phyloP scores from a whole-genome alignment of 1,140 invertebrate species.

The Sipha flava region DNA sequence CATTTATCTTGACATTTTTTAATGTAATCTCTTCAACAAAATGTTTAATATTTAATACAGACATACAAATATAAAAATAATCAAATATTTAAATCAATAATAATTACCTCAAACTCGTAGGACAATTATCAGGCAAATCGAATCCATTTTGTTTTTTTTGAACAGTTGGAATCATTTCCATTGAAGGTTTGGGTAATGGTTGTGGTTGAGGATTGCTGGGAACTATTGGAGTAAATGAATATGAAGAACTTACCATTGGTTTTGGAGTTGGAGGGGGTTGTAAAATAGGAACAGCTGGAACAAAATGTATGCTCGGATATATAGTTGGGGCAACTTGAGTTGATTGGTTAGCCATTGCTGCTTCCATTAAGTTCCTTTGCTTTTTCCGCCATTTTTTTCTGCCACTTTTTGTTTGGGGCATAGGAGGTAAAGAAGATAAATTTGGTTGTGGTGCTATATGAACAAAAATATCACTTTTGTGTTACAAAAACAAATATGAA shows the following conservation, averaged over 20 bases:
- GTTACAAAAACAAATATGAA: no score
- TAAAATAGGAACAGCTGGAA: not conserved
- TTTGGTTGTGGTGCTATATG: not conserved
- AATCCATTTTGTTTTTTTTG: slow-evolving; percentile 1
- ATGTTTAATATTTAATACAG: slow-evolving; percentile 15
- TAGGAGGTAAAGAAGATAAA: not conserved
- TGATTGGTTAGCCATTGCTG: not conserved
- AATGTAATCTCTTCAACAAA: slow-evolving; percentile 61
- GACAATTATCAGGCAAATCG: slow-evolving; percentile 23
- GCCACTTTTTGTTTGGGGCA: slow-evolving; percentile 26
- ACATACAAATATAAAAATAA: not conserved
- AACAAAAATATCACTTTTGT: not conserved
- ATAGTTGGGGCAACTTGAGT: not conserved
- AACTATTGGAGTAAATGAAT: slow-evolving; percentile 14
- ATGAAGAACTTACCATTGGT: not conserved
- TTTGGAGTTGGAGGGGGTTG: not conserved
- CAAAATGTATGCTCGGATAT: not conserved
- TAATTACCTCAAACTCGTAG: slow-evolving; percentile 10
- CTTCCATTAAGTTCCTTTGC: slow-evolving; percentile 4
- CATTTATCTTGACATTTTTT: slow-evolving; percentile 85
- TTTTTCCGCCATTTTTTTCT: slow-evolving; percentile 25
- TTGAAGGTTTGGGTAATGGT: not conserved
- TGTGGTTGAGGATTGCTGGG: not conserved
- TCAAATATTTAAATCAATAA: not conserved
- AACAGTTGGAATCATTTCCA: not conserved